Conservation (phyloP, 2,797 vertebrate species). For the Sebastes trivittatus region DNA sequence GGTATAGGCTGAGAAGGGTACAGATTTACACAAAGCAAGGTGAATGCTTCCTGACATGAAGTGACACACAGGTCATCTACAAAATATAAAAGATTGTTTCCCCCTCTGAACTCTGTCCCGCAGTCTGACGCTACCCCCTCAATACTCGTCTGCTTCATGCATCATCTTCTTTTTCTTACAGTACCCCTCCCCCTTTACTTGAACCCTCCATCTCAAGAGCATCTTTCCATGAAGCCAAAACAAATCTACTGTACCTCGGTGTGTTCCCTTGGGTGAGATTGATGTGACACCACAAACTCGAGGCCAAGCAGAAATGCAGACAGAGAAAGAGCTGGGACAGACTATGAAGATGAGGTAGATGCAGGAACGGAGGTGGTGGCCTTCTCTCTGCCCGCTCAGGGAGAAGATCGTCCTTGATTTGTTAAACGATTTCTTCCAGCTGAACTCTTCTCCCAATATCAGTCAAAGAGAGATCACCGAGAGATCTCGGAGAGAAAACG, state of each 20-base stretch:
- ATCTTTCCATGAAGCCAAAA: conserved; percentile 36
- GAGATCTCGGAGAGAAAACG: conserved; percentile 45
- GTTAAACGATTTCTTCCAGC: conserved; percentile 82
- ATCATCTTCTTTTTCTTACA: background rate
- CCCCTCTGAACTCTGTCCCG: background rate
- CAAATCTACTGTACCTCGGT: conserved; percentile 32
- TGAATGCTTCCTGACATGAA: background rate
- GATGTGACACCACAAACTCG: conserved; percentile 19
- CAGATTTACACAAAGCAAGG: background rate
- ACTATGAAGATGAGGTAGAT: conserved; percentile 25
- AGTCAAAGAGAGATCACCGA: conserved; percentile 42
- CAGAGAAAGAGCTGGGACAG: conserved; percentile 8
- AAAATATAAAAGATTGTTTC: background rate
- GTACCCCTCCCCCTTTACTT: background rate
- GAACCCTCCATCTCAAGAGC: conserved; percentile 19
- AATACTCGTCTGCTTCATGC: background rate
- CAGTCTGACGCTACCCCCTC: background rate
- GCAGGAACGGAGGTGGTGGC: conserved; percentile 33
- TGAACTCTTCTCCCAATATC: conserved; percentile 74
- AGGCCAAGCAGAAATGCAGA: conserved; percentile 14
- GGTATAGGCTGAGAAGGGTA: background rate
- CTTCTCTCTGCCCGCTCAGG: conserved; percentile 56
- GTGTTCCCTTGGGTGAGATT: conserved; percentile 31
- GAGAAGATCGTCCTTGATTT: conserved; percentile 75
- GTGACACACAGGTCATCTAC: background rate